Percentiles rank a stretch among this genome's conserved stretches.
Conservation (phyloP, 1,140 invertebrate species). For the Diploscapter pachys region DNA sequence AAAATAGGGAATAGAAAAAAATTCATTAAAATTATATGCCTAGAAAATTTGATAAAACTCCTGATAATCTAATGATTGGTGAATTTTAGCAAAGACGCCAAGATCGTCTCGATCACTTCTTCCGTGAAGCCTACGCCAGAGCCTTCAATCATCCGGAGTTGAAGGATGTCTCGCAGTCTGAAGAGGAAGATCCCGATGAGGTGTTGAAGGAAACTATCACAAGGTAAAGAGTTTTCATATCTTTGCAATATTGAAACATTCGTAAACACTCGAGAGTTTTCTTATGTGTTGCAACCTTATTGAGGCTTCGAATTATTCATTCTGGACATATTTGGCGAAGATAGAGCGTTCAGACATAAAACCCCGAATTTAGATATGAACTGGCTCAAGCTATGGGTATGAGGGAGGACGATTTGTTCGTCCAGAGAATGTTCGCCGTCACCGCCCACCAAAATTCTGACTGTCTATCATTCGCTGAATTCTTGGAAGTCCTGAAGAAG, state of each 20-base stretch:
- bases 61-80: too few species aligned
- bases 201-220: constrained; percentile 31
- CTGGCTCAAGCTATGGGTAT: constrained; percentile 95
- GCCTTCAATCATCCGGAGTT: constrained; percentile 50
- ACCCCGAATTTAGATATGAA: constrained; percentile 5
- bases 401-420: constrained; percentile 91
- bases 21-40: too few species aligned
- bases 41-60: too few species aligned
- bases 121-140: constrained; percentile 88
- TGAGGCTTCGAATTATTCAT: background rate
- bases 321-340: constrained; percentile 70
- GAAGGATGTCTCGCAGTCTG: constrained; percentile 32
- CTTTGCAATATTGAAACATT: background rate
- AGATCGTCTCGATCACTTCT: constrained; percentile 91
- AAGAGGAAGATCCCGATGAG: constrained; percentile 28
- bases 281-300: background rate
- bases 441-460: constrained; percentile 70
- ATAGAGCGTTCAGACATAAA: constrained; percentile 66
- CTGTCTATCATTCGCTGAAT: constrained; percentile 94
- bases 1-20: too few species aligned
- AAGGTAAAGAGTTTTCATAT: too few species aligned
- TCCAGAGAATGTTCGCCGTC: constrained; percentile 92
- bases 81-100: constrained; percentile 76
- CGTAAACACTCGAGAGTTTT: background rate
- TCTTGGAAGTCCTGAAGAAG: constrained; percentile 75